These are phyloP conservation scores for Sebastes goodei DNA, from an alignment of 2,797 vertebrate genomes.

Conservation along the genomic window DNA sequence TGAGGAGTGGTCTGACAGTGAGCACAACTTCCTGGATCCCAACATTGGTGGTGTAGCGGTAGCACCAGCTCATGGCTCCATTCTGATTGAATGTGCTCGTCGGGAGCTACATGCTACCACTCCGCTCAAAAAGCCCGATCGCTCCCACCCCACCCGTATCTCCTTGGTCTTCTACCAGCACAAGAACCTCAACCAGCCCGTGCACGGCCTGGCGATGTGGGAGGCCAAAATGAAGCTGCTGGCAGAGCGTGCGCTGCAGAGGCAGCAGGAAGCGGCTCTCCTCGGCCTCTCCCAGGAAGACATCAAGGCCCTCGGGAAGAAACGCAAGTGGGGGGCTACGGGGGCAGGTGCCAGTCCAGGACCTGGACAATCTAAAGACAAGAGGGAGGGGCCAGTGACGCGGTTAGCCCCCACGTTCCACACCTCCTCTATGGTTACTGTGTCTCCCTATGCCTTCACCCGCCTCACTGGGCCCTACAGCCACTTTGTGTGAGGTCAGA, in stretches of 20 bases:
- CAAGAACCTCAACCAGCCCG: slow-evolving; percentile 98
- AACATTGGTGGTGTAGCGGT: slow-evolving; percentile 97
- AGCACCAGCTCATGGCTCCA: slow-evolving; percentile 93
- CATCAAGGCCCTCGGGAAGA: slow-evolving; percentile 92
- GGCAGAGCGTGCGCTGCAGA: slow-evolving; percentile 89
- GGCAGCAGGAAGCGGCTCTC: slow-evolving; percentile 93
- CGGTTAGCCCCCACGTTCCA: slow-evolving; percentile 89
- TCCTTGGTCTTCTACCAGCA: slow-evolving; percentile 99
- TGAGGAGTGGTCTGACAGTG: slow-evolving; percentile 96
- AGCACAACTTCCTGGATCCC: slow-evolving; percentile 98
- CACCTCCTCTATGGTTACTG: slow-evolving; percentile 92
- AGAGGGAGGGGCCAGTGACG: slow-evolving; percentile 84
- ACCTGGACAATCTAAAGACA: slow-evolving; percentile 87
- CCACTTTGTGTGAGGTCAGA: slow-evolving; percentile 89
- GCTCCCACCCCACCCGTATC: slow-evolving; percentile 96
- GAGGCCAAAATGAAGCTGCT: slow-evolving; percentile 98
- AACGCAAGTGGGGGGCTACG: slow-evolving; percentile 92
- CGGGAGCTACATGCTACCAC: slow-evolving; percentile 97
- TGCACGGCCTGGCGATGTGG: slow-evolving; percentile 95
- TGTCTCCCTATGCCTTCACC: slow-evolving; percentile 96
- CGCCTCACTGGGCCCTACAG: slow-evolving; percentile 98
- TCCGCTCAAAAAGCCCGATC: slow-evolving; percentile 94
- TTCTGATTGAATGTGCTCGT: slow-evolving; percentile 95
- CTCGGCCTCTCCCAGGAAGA: slow-evolving; percentile 92
- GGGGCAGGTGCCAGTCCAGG: slow-evolving; percentile 72